Conservation (phyloP, 2,888 invertebrate genomes). For the Carterocephalus palaemon region DNA sequence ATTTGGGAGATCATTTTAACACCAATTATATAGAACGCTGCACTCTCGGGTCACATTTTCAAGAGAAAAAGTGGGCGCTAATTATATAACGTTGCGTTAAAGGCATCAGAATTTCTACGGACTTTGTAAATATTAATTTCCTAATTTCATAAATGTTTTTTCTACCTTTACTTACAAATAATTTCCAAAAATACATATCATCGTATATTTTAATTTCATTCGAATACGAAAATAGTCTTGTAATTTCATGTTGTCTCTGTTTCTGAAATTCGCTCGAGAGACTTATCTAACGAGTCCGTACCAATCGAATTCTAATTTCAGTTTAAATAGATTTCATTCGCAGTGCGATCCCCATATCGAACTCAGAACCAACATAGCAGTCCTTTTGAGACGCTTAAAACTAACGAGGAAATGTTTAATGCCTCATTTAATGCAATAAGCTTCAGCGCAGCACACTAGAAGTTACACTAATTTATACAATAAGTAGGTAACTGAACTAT, state of each 20-base stretch:
- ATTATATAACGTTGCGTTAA: conserved; percentile 59
- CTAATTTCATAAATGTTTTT: conserved; percentile 50
- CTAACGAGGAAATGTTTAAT: too few relatives aligned
- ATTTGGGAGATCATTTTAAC: conserved; percentile 61
- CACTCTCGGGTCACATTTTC: conserved; percentile 64
- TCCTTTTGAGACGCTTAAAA: too few relatives aligned
- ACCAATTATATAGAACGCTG: conserved; percentile 66
- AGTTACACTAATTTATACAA: not conserved
- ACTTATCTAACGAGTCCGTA: too few relatives aligned
- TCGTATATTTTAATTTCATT: not conserved
- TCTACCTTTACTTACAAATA: conserved; percentile 36
- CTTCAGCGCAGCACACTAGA: not conserved
- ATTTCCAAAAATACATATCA: not conserved
- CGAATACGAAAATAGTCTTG: not conserved
- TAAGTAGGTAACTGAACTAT: not conserved
- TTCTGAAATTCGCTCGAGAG: not conserved
- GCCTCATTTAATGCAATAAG: too few relatives aligned
- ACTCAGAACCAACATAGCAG: too few relatives aligned
- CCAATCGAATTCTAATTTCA: too few relatives aligned
- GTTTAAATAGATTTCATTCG: too few relatives aligned
- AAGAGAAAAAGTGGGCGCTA: conserved; percentile 53
- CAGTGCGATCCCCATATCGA: too few relatives aligned
- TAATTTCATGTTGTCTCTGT: not conserved
- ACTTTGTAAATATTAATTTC: not conserved
- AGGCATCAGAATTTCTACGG: conserved; percentile 39